A percentile compares a stretch with the other conserved stretches of the same genome.
Conservation (phyloP, 2,113 vertebrate species). For the Porphyrio hochstetteri region DNA sequence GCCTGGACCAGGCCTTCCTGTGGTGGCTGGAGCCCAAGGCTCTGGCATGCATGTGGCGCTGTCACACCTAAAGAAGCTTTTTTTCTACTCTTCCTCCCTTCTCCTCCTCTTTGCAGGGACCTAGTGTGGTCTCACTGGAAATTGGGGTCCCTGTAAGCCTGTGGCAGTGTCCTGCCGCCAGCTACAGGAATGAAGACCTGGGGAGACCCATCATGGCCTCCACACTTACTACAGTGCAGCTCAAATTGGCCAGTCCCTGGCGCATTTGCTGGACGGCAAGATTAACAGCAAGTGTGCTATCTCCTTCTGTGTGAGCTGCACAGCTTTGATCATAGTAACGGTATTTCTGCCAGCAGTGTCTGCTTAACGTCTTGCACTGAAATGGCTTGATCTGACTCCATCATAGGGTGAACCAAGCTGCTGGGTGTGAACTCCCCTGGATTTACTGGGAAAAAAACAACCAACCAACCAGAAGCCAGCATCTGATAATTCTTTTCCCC, state of each 20-base stretch:
- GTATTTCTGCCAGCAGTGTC: background rate
- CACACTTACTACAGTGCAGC: accelerated
- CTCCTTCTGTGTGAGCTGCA: background rate
- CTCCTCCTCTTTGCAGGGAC: background rate
- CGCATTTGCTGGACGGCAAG: background rate
- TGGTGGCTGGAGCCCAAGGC: accelerated
- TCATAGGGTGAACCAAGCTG: accelerated
- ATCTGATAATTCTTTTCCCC: background rate
- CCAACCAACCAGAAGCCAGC: background rate
- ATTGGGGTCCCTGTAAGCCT: background rate
- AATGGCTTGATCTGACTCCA: background rate
- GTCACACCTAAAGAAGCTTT: background rate
- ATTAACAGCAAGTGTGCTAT: background rate
- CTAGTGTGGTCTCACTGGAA: accelerated
- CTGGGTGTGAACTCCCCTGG: background rate
- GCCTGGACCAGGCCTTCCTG: background rate
- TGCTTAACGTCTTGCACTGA: background rate
- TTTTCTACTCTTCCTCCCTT: background rate
- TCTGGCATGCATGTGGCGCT: accelerated
- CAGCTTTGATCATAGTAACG: accelerated
- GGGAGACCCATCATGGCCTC: accelerated
- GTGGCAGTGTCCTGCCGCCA: background rate
- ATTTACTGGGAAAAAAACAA: background rate
- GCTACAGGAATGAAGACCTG: background rate
- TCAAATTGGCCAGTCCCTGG: background rate